Base-by-base conservation (phyloP, 2,797 vertebrate genomes). In the Rhynchonycteris naso region DNA sequence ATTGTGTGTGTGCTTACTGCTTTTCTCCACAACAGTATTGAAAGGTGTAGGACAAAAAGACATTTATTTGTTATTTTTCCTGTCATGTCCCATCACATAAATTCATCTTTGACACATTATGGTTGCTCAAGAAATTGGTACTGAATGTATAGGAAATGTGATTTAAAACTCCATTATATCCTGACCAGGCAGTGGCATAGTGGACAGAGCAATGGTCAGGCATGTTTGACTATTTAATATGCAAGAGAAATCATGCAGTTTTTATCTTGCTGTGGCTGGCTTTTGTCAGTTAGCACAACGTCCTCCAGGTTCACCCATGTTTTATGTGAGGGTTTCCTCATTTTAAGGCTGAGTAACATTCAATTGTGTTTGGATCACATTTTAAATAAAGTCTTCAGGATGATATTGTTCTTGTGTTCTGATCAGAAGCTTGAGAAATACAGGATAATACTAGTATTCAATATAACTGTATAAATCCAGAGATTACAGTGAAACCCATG, bases 1-100 rank as follows among this genome's bases (percentile, higher is more conserved):
- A 0, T 1, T 4, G 13, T 4, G 10, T 4, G 54, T 38, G 9
- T 33, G 19, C 15, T 33, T 18, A 9, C 18, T 0, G 0, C 15
- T 35, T 69, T 10, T 65, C 35, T 21, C 35, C 24, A 14, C 11
- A 4, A 4, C 4, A 2, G 59, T 35, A 5, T 3, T 0, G 1
- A 22, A 13, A 28, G 56, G 7, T 3, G 19, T 4, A n/a, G 56
- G 7, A 24, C 2, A 13, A 33, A 24, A 21, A 33, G 30, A 21
- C 4, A 8, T 11, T 4, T 2, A 4, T 12, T 15, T 30, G 35
- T 19, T 13, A 8, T 54, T 24, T 28, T 30, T 35, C 66, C 52
- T 52, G 47, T 7, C 69, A 21, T 0, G 3, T 24, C 12, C 14
- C 26, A 1, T 61, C 47, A 13, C 11, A 1, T 18, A 16, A 69